Conservation (phyloP, 2,797 vertebrate genomes). For the Gymnopithys bicolor region DNA sequence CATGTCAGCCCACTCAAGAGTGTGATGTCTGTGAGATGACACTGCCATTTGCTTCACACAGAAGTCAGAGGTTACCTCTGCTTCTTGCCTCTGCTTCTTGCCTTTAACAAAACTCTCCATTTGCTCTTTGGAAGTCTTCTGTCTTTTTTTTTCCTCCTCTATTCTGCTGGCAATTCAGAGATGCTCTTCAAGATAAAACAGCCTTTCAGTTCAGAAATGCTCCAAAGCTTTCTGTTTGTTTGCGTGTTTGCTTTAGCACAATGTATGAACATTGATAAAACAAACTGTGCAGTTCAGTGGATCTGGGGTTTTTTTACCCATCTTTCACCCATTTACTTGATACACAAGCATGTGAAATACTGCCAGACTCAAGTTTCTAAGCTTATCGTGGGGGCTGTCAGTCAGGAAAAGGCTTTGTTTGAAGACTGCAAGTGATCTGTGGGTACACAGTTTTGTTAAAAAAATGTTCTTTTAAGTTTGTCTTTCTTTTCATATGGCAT, state of each 20-base stretch:
- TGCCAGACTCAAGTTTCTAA: slow-evolving; percentile 70
- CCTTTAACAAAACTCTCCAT: background rate
- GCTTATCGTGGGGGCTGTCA: slow-evolving; percentile 70
- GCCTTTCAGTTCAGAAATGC: slow-evolving; percentile 34
- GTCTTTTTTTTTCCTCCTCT: background rate
- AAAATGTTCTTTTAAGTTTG: slow-evolving; percentile 41
- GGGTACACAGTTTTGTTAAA: slow-evolving; percentile 34
- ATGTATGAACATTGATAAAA: slow-evolving; percentile 61
- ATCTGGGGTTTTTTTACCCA: background rate
- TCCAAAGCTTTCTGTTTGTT: slow-evolving; percentile 46
- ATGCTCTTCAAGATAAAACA: slow-evolving; percentile 61
- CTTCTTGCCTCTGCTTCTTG: background rate
- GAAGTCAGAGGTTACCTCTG: background rate
- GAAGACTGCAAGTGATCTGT: slow-evolving; percentile 64
- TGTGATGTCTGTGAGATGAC: background rate
- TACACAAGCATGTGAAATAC: slow-evolving; percentile 52
- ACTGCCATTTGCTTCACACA: rapidly evolving
- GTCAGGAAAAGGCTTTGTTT: slow-evolving; percentile 64
- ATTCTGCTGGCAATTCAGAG: slow-evolving; percentile 9
- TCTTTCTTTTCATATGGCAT: slow-evolving; percentile 38
- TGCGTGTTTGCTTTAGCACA: slow-evolving; percentile 51
- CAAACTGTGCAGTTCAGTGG: slow-evolving; percentile 41
- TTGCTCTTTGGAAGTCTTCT: slow-evolving; percentile 11
- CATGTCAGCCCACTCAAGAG: background rate
- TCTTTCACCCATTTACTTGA: slow-evolving; percentile 55